These are phyloP conservation scores for Erythrocebus patas DNA, from an alignment of 2,113 vertebrate species.

Conservation along the genomic window DNA sequence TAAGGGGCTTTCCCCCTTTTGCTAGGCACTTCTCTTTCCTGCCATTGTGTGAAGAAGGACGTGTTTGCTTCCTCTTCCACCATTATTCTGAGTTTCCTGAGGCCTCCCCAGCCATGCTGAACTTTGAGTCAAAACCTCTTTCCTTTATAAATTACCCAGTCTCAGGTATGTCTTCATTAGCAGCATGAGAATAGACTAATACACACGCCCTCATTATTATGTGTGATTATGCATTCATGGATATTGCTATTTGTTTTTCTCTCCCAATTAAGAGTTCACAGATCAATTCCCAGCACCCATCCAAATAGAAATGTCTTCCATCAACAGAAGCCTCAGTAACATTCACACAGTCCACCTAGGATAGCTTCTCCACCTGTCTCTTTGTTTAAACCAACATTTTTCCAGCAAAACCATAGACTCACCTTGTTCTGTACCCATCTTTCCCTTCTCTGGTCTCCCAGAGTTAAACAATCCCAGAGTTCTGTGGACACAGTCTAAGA, in stretches of 20 bases:
- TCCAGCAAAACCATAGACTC: not conserved
- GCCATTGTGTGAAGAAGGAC: too few species aligned
- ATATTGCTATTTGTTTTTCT: not conserved
- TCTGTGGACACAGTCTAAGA: not conserved
- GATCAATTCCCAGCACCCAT: not conserved
- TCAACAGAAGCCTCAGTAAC: not conserved
- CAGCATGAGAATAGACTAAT: too few species aligned
- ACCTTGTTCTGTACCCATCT: not conserved
- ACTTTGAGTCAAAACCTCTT: too few species aligned
- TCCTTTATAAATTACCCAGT: too few species aligned
- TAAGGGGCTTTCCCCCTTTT: too few species aligned
- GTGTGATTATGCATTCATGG: rapidly evolving
- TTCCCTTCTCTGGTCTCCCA: not conserved
- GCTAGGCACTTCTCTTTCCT: too few species aligned
- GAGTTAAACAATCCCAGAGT: not conserved
- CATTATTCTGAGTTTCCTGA: too few species aligned
- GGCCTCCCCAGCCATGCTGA: too few species aligned
- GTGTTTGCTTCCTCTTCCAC: too few species aligned
- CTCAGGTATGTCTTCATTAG: too few species aligned
- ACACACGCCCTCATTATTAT: not conserved
- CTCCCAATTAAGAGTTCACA: not conserved
- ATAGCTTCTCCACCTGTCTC: not conserved
- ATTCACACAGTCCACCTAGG: rapidly evolving
- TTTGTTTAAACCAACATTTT: not conserved
- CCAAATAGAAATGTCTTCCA: not conserved